Evolutionary conservation across 2,888 invertebrate species (phyloP).

Genomic region (Lottia scabra): DNA sequence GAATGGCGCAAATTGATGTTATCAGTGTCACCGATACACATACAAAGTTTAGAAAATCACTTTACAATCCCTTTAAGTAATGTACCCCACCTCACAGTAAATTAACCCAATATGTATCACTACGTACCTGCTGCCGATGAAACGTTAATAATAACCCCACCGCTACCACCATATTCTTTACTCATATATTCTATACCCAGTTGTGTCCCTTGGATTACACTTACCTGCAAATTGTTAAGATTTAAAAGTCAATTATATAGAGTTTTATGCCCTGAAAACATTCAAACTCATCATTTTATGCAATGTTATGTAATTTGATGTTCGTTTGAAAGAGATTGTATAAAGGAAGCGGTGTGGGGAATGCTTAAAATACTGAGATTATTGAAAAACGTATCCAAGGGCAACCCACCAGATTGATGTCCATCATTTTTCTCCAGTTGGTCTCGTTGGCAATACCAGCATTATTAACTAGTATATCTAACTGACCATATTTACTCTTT

Average conservation of each 20-base stretch:
- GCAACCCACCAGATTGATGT: conserved; percentile 39
- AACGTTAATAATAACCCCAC: conserved; percentile 54
- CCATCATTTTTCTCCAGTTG: conserved; percentile 27
- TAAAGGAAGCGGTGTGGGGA: too few species aligned
- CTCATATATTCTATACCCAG: conserved; percentile 52
- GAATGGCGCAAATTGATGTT: too few species aligned
- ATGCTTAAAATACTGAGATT: too few species aligned
- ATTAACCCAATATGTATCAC: too few species aligned
- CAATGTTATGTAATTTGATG: too few species aligned
- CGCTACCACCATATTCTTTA: conserved; percentile 51
- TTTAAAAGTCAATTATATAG: background rate
- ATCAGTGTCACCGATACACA: too few species aligned
- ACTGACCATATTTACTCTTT: conserved; percentile 27
- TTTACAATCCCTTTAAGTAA: too few species aligned
- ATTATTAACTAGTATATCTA: conserved; percentile 40
- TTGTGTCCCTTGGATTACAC: conserved; percentile 45
- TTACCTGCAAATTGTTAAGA: conserved; percentile 30
- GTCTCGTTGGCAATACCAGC: conserved; percentile 40
- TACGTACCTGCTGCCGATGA: conserved; percentile 48
- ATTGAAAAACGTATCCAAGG: too few species aligned
- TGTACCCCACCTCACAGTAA: too few species aligned
- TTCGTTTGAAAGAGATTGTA: too few species aligned
- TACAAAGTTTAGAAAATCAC: too few species aligned
- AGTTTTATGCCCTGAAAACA: background rate
- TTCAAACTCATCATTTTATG: too few species aligned